phyloP scores from a whole-genome alignment of 2,888 invertebrate species.

The Tenthredo notha region DNA sequence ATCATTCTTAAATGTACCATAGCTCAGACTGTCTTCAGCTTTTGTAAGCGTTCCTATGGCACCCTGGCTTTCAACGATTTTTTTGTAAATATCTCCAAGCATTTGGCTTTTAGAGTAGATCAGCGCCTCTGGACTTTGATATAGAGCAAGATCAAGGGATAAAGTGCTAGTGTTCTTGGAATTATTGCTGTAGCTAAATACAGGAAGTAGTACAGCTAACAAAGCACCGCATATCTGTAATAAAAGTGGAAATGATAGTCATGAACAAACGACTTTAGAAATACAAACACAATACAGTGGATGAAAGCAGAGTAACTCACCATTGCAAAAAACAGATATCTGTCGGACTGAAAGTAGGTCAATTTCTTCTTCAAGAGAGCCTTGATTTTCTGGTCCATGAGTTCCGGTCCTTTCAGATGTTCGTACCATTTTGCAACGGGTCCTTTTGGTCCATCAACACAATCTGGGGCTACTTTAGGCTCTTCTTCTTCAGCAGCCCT shows the following conservation, averaged over 20 bases:
- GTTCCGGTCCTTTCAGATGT: conserved; percentile 69
- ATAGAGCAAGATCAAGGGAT: conserved; percentile 71
- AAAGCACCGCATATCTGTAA: conserved; percentile 71
- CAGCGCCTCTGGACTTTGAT: conserved; percentile 68
- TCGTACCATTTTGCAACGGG: conserved; percentile 64
- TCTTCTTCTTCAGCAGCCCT: conserved; percentile 73
- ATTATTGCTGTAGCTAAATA: conserved; percentile 68
- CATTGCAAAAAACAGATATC: conserved; percentile 56
- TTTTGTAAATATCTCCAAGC: conserved; percentile 63
- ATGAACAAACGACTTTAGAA: neutral
- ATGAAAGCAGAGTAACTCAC: neutral
- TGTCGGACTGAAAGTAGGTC: conserved; percentile 71
- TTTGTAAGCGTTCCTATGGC: conserved; percentile 60
- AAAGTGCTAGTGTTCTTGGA: conserved; percentile 62
- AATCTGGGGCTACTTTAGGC: neutral
- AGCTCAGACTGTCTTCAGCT: conserved; percentile 55
- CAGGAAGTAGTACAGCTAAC: conserved; percentile 70
- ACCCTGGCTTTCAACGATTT: conserved; percentile 61
- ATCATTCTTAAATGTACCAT: conserved; percentile 59
- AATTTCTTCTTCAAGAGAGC: conserved; percentile 75
- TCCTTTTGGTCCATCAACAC: conserved; percentile 56
- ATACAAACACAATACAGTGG: neutral
- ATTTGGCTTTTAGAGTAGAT: conserved; percentile 64
- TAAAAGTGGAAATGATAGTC: neutral
- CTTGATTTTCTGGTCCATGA: conserved; percentile 70